Evolutionary conservation across 1,140 invertebrate genomes (phyloP).

Genomic region (Lepidostoma basale): DNA sequence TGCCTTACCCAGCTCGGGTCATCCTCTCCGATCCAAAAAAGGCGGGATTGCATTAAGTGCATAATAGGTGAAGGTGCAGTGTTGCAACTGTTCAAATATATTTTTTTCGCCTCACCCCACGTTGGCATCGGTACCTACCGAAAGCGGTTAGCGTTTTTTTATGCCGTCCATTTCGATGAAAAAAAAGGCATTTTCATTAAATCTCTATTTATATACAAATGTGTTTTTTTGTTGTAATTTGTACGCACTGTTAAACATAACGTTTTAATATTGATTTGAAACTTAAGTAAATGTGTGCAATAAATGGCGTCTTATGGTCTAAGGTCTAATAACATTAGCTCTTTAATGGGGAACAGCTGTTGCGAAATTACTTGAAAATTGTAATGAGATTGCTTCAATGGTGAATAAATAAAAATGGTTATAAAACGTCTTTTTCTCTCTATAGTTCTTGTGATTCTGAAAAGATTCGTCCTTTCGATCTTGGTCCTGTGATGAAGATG

Average conservation of each 20-base stretch:
- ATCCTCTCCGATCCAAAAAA: constrained; percentile 3
- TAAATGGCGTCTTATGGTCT: no score
- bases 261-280: neutral
- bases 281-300: neutral
- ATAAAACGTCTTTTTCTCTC: neutral
- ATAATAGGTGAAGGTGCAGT: constrained; percentile 29
- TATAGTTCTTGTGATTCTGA: neutral
- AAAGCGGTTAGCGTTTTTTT: constrained; percentile 13
- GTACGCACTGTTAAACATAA: neutral
- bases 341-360: constrained; percentile 11
- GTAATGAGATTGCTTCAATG: neutral
- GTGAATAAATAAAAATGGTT: neutral
- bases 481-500: no score
- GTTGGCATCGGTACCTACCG: neutral
- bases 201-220: constrained; percentile 31
- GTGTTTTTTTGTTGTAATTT: neutral
- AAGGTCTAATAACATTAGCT: no score
- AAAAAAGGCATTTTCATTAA: constrained; percentile 23
- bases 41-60: constrained; percentile 30
- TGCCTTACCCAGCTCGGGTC: neutral
- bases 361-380: neutral
- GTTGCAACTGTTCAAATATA: constrained; percentile 35
- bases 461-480: neutral
- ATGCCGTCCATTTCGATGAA: no score
- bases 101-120: constrained; percentile 22